Base-by-base conservation (phyloP, 2,113 vertebrate species). In the Chascanopsetta lugubris region DNA sequence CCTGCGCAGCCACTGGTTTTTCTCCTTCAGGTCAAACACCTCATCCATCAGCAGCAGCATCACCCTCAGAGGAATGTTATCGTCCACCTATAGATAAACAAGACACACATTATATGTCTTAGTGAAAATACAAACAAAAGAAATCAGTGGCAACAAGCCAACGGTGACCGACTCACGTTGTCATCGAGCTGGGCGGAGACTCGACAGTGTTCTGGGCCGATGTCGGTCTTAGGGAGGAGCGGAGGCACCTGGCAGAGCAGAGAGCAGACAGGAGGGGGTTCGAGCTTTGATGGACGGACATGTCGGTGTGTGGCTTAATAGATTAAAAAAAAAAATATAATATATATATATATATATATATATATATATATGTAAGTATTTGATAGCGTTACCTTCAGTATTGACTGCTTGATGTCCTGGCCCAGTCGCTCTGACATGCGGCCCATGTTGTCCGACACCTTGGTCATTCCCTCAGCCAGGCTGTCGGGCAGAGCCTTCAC, bases 31-130 rank as follows among this genome's bases (percentile, higher is more conserved):
- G 89, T 99, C 97, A 22, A 99, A 99, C 69, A 99, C 96, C 90
- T 99, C 97, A 57, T 99, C 97, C 97, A 99, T 99, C 65, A 99
- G 93, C 40, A 99, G 94, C 43, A 99, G 91, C 97, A 99, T 98
- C 42, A 99, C 96, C 55, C 96, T 91, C 56, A 99, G 93, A 0
- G 97, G 97, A 84, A 98, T 98, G 85, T 99, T 99, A 77, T 99
- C 97, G 69, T 99, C 97, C 87, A 97, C 97, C 97, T 99, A n/a
- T n/a, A 81, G 15, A 56, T 20, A 53, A 8, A 51, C 12, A 53
- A 18, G 6, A 60, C 20, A 34, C 11, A 47, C 22, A 6, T 6
- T 36, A 24, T 36, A 6, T 7, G n/a, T 49, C 8, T 54, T 2
- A 54, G 8, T 1, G 2, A 5, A 51, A 69, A n/a, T 10, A 18